Evolutionary conservation across 2,888 invertebrate genomes (phyloP).

Genomic region (Belgica antarctica): DNA sequence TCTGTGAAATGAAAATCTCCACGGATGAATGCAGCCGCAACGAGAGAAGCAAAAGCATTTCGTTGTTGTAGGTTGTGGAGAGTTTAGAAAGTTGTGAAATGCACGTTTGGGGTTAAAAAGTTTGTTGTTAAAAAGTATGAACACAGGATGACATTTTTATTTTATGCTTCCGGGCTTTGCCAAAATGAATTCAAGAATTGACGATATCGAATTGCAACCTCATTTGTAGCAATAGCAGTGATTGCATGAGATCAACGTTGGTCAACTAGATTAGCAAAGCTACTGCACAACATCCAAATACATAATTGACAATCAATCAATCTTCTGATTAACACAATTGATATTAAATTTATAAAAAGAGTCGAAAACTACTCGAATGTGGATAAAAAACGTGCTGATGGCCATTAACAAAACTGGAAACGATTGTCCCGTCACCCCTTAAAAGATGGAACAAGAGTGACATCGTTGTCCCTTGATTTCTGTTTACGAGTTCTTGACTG

Average conservation of each 20-base stretch:
- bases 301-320: conserved; percentile 36
- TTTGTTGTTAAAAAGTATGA: neutral
- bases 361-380: neutral
- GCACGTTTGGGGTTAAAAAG: neutral
- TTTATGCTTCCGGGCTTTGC: too few species aligned
- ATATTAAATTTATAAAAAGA: conserved; percentile 29
- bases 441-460: neutral
- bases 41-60: neutral
- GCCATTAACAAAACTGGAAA: conserved; percentile 32
- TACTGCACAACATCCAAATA: neutral
- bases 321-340: conserved; percentile 34
- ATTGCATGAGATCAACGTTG: conserved; percentile 9
- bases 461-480: conserved; percentile 6
- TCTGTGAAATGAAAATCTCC: conserved; percentile 8
- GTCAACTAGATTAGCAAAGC: conserved; percentile 19
- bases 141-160: too few species aligned
- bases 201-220: neutral
- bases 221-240: neutral
- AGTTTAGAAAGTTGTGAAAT: neutral
- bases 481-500: conserved; percentile 18
- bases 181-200: too few species aligned
- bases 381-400: conserved; percentile 36
- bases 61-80: neutral
- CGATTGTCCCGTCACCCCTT: conserved; percentile 32
- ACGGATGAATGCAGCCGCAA: neutral